Evolutionary conservation across 2,797 vertebrate genomes (phyloP).

Genomic region (Anabas testudineus): DNA sequence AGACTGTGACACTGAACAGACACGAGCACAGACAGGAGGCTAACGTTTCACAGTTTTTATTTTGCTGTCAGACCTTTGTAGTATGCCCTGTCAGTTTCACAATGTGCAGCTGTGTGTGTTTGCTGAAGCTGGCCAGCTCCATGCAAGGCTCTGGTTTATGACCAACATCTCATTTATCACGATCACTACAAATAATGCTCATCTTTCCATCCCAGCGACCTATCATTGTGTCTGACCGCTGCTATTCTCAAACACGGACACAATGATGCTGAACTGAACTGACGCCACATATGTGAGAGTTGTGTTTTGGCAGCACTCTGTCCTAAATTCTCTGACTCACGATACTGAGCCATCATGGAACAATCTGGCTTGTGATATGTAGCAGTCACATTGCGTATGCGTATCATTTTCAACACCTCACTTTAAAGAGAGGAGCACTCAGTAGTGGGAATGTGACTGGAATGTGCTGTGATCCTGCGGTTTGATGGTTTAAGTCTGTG

Average conservation of each 20-base stretch:
- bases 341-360: slow-evolving; percentile 54
- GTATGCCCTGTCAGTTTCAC: background rate
- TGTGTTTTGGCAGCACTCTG: slow-evolving; percentile 17
- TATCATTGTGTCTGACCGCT: background rate
- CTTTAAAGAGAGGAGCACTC: slow-evolving; percentile 32
- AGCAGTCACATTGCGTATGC: slow-evolving; percentile 27
- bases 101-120: slow-evolving; percentile 5
- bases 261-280: slow-evolving; percentile 2
- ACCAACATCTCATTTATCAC: slow-evolving; percentile 24
- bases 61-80: slow-evolving; percentile 1
- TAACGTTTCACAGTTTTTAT: slow-evolving; percentile 8
- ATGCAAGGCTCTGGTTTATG: slow-evolving; percentile 1
- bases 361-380: slow-evolving; percentile 35
- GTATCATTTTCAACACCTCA: slow-evolving; percentile 56
- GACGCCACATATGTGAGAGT: background rate
- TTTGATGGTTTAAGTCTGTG: slow-evolving; percentile 26
- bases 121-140: background rate
- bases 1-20: background rate
- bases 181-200: background rate
- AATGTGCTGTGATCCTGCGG: slow-evolving; percentile 31
- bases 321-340: slow-evolving; percentile 12
- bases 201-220: background rate
- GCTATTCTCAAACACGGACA: slow-evolving; percentile 4
- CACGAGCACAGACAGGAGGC: background rate
- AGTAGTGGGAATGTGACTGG: slow-evolving; percentile 30